phyloP scores from a whole-genome alignment of 2,797 vertebrate species.

The Coluber constrictor region DNA sequence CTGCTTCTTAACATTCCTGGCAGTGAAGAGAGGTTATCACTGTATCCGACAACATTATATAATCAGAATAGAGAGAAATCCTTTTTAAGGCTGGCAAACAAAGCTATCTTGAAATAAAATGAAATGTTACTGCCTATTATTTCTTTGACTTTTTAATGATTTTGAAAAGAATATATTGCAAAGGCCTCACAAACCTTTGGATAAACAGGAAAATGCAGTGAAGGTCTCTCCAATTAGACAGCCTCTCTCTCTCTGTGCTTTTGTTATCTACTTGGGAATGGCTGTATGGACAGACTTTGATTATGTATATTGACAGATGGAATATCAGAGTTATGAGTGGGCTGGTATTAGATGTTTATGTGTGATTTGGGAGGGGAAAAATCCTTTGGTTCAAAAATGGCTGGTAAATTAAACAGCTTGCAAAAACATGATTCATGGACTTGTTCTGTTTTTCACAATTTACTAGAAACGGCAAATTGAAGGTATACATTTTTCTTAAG shows the following conservation, averaged over 20 bases:
- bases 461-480: background rate
- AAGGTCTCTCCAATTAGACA: slow-evolving; percentile 52
- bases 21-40: background rate
- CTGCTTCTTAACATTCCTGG: background rate
- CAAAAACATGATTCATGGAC: background rate
- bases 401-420: slow-evolving; percentile 42
- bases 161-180: background rate
- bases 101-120: background rate
- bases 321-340: slow-evolving; percentile 55
- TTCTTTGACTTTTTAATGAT: slow-evolving; percentile 13
- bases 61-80: background rate
- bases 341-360: slow-evolving; percentile 52
- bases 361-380: slow-evolving; percentile 10
- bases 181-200: slow-evolving; percentile 15
- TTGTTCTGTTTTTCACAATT: background rate
- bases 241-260: slow-evolving; percentile 51
- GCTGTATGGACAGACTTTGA: slow-evolving; percentile 54
- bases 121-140: background rate
- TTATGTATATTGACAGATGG: slow-evolving; percentile 52
- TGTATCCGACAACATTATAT: background rate
- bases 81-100: background rate
- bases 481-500: background rate
- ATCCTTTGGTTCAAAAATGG: slow-evolving; percentile 6
- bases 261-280: slow-evolving; percentile 57
- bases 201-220: background rate